These are phyloP conservation scores for Penelope pileata DNA, from an alignment of 2,113 vertebrate species.

Conservation along the genomic window DNA sequence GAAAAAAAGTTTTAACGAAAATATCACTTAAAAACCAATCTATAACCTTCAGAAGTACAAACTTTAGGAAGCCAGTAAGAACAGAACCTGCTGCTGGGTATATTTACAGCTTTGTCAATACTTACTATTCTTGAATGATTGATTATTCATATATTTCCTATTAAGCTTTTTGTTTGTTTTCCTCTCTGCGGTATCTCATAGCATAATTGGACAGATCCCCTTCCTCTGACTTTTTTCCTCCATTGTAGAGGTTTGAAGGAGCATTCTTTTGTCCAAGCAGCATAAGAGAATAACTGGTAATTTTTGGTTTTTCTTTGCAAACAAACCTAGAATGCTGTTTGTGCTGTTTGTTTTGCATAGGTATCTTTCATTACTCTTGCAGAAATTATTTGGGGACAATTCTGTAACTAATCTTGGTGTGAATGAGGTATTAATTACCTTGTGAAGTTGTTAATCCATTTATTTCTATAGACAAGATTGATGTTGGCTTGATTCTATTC, in stretches of 20 bases:
- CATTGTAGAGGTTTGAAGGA: neutral
- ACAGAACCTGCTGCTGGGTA: neutral
- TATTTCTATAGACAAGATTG: neutral
- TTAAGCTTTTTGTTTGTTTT: neutral
- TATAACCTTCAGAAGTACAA: neutral
- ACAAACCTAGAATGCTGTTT: neutral
- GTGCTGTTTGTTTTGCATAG: neutral
- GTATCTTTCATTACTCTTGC: neutral
- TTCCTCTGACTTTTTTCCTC: neutral
- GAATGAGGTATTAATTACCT: neutral
- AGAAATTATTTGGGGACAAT: neutral
- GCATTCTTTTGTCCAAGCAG: fast-evolving
- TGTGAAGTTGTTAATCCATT: neutral
- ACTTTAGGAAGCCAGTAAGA: neutral
- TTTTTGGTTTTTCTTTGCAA: neutral
- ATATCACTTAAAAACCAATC: no score
- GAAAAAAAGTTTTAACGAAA: neutral
- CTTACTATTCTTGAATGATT: neutral
- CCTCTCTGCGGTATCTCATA: neutral
- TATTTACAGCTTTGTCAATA: neutral
- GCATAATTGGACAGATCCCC: neutral
- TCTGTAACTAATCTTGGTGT: neutral
- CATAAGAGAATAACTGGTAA: neutral
- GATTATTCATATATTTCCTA: neutral
- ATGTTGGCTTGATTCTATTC: neutral